Evolutionary conservation across 2,888 invertebrate genomes (phyloP).

Genomic region (Andrena flavipes): DNA sequence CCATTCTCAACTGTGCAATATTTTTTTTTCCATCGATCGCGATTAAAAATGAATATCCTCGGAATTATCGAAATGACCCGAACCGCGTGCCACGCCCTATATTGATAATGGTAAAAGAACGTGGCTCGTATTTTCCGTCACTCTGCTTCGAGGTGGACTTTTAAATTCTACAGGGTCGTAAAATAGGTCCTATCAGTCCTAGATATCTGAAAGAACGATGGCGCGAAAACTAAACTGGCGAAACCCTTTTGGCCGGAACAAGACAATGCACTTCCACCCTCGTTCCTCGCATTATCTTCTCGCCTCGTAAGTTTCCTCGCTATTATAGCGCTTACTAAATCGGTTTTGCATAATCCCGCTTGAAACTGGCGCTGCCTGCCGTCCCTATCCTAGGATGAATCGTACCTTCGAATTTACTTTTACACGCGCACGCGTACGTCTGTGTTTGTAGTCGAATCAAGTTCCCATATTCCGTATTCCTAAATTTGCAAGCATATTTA

Average conservation of each 20-base stretch:
- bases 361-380: slow-evolving; percentile 52
- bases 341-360: slow-evolving; percentile 72
- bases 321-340: slow-evolving; percentile 72
- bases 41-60: neutral
- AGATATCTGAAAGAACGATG: slow-evolving; percentile 54
- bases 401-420: slow-evolving; percentile 62
- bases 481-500: neutral
- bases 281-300: slow-evolving; percentile 60
- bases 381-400: slow-evolving; percentile 47
- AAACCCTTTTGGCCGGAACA: slow-evolving; percentile 67
- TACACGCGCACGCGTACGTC: slow-evolving; percentile 15
- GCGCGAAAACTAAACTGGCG: slow-evolving; percentile 64
- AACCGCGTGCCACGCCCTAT: neutral
- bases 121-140: slow-evolving; percentile 4
- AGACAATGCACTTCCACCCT: slow-evolving; percentile 71
- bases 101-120: neutral
- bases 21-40: neutral
- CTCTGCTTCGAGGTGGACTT: neutral
- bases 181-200: slow-evolving; percentile 46
- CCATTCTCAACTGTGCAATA: too few species aligned
- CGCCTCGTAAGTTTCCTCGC: slow-evolving; percentile 64
- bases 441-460: neutral
- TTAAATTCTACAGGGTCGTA: slow-evolving; percentile 26
- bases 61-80: neutral
- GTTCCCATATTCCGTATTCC: neutral